phyloP scores from a whole-genome alignment of 2,888 invertebrate genomes.

The Magallana nippona region DNA sequence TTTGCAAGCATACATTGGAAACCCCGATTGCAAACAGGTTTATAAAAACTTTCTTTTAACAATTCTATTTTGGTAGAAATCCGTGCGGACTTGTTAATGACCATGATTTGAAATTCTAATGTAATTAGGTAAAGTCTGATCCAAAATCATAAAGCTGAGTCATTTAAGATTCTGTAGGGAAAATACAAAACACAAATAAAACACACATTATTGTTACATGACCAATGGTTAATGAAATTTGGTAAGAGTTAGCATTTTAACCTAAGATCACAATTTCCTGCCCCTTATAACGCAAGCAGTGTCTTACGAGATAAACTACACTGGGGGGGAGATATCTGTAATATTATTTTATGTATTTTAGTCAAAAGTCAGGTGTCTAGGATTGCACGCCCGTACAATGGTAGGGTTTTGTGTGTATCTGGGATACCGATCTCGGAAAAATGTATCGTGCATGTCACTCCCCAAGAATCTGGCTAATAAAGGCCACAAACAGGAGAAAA shows the following conservation, averaged over 20 bases:
- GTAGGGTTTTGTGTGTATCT: neutral
- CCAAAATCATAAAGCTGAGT: neutral
- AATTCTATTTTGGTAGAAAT: neutral
- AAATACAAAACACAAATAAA: neutral
- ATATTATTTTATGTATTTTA: neutral
- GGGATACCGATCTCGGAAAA: constrained; percentile 25
- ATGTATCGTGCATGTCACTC: constrained; percentile 7
- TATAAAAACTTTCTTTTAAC: neutral
- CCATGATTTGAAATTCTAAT: constrained; percentile 15
- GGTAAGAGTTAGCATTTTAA: neutral
- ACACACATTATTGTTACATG: neutral
- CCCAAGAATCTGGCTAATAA: constrained; percentile 15
- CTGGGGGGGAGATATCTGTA: neutral
- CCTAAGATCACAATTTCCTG: neutral
- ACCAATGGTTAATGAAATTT: neutral
- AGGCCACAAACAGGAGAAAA: constrained; percentile 14
- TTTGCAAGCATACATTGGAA: constrained; percentile 20
- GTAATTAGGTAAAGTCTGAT: neutral
- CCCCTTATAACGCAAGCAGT: neutral
- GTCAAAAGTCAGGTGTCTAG: constrained; percentile 2
- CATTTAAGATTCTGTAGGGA: neutral
- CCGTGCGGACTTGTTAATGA: constrained; percentile 13
- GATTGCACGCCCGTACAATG: neutral
- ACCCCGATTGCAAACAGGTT: constrained; percentile 8
- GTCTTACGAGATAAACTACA: neutral